These are phyloP conservation scores for Onychorhynchus coronatus DNA, from an alignment of 2,113 vertebrate species.

Conservation along the genomic window DNA sequence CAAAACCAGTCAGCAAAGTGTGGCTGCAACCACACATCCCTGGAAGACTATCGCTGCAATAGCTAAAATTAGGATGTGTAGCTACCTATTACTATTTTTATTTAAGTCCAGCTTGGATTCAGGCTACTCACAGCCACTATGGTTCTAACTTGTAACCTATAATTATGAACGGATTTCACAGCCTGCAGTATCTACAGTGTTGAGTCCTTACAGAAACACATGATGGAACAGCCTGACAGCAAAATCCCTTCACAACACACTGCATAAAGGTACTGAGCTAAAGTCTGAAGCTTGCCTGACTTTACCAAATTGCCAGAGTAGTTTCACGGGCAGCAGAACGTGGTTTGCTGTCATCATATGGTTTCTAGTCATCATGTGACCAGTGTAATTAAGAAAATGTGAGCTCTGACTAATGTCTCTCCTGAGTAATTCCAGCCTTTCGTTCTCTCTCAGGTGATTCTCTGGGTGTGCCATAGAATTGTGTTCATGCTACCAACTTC, in stretches of 20 bases:
- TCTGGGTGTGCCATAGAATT: background rate
- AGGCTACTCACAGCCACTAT: background rate
- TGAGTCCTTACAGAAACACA: background rate
- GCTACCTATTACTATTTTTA: background rate
- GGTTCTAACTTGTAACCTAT: background rate
- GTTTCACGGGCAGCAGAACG: background rate
- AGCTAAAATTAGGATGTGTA: background rate
- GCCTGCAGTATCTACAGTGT: background rate
- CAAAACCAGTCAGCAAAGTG: background rate
- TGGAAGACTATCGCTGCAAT: background rate
- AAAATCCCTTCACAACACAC: background rate
- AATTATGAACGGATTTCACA: conserved; percentile 12
- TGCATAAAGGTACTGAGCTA: background rate
- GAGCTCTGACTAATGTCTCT: background rate
- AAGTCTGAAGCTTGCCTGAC: background rate
- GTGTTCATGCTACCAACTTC: background rate
- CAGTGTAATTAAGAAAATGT: background rate
- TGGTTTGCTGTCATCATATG: background rate
- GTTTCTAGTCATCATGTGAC: background rate
- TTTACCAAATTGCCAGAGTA: background rate
- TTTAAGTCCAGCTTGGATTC: background rate
- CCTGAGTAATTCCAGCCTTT: background rate
- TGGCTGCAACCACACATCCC: background rate
- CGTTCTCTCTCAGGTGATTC: background rate
- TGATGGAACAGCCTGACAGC: background rate